phyloP scores from a whole-genome alignment of 30 jellyfish, hydroid and myxozoan genomes.

The Cassiopea andromeda region DNA sequence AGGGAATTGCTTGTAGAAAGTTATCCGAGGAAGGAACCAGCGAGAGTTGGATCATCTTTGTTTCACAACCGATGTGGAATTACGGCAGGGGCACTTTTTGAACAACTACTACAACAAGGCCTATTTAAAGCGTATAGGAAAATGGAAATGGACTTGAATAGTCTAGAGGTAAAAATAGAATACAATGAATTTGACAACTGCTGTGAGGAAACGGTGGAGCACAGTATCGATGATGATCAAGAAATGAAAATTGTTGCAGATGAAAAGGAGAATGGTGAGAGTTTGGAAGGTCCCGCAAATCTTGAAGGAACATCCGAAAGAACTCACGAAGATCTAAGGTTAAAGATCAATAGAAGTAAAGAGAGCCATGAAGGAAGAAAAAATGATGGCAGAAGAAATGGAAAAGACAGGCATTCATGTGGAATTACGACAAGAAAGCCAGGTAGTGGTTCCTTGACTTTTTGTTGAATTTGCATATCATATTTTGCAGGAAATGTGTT shows the following conservation, averaged over 20 bases:
- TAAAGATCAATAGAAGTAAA: not conserved
- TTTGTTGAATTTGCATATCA: too few relatives aligned
- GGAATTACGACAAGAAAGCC: too few relatives aligned
- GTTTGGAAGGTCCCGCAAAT: not conserved
- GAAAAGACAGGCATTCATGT: not conserved
- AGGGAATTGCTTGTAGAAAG: too few relatives aligned
- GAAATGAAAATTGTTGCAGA: conserved; percentile 31
- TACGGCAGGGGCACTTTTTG: too few relatives aligned
- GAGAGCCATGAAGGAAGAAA: not conserved
- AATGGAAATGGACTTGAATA: conserved; percentile 63
- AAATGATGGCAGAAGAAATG: not conserved
- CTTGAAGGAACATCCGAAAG: not conserved
- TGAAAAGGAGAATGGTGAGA: not conserved
- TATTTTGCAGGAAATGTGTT: too few relatives aligned
- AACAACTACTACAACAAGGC: not conserved
- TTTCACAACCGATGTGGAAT: too few relatives aligned
- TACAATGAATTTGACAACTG: conserved; percentile 59
- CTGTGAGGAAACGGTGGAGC: conserved; percentile 19
- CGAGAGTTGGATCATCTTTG: too few relatives aligned
- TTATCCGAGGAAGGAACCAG: too few relatives aligned
- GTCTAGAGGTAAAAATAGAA: conserved; percentile 53
- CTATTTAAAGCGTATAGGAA: not conserved
- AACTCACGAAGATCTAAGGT: not conserved
- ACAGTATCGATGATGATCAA: conserved; percentile 11
- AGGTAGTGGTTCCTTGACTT: too few relatives aligned